Conservation (phyloP, 1,140 invertebrate genomes). For the Monomorium pharaonis region DNA sequence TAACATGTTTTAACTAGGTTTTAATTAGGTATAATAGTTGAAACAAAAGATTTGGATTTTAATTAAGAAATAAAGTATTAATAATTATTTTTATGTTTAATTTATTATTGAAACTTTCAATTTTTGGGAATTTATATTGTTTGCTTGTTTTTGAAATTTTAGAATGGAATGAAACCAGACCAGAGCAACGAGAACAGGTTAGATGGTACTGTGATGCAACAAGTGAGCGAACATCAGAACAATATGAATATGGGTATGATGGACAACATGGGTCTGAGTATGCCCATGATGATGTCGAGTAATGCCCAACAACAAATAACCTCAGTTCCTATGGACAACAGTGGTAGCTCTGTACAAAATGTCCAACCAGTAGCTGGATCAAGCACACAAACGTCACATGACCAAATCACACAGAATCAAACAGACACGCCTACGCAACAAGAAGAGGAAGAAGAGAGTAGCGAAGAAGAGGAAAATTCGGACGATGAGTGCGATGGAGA, state of each 20-base stretch:
- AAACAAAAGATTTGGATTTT: neutral
- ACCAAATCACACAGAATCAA: conserved; percentile 79
- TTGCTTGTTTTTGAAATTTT: conserved; percentile 48
- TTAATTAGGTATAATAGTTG: neutral
- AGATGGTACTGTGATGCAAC: conserved; percentile 81
- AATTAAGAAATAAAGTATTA: neutral
- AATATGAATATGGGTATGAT: conserved; percentile 82
- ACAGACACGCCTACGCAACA: conserved; percentile 74
- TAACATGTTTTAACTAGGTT: too few species aligned
- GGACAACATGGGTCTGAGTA: conserved; percentile 80
- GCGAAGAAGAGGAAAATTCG: conserved; percentile 82
- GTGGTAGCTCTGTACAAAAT: conserved; percentile 77
- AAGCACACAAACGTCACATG: conserved; percentile 79
- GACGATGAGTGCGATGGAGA: conserved; percentile 84
- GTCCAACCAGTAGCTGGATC: conserved; percentile 80
- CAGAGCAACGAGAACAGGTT: conserved; percentile 82
- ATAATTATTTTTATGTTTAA: neutral
- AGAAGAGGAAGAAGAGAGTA: conserved; percentile 81
- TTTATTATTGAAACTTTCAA: neutral
- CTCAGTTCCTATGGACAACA: conserved; percentile 83
- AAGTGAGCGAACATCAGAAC: conserved; percentile 80
- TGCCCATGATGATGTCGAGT: conserved; percentile 81
- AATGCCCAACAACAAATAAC: conserved; percentile 81
- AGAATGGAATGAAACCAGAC: conserved; percentile 82
- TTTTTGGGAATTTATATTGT: neutral